A percentile compares a stretch with the other conserved stretches of the same genome.
These are phyloP conservation scores for Drosophila simulans DNA, from an alignment of 1,140 invertebrate species.

Conservation along the genomic window DNA sequence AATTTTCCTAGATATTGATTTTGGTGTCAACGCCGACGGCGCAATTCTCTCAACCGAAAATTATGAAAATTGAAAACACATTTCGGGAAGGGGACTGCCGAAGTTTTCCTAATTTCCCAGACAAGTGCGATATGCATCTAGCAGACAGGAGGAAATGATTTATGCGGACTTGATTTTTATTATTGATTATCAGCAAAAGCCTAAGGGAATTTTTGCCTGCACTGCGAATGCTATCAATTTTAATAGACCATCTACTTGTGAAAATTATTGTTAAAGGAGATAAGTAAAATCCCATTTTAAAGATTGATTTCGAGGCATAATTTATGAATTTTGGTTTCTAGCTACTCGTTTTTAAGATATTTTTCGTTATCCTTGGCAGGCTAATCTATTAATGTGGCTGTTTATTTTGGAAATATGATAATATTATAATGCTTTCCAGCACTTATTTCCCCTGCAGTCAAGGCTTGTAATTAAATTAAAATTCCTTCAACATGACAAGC, in stretches of 20 bases:
- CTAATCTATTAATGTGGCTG: slow-evolving; percentile 68
- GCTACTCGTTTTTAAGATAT: too few species aligned
- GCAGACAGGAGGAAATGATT: slow-evolving; percentile 67
- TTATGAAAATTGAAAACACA: slow-evolving; percentile 78
- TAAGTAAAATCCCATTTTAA: not conserved
- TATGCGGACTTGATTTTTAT: slow-evolving; percentile 63
- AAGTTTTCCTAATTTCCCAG: slow-evolving; percentile 41
- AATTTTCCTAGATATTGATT: slow-evolving; percentile 72
- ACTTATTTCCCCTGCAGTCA: not conserved
- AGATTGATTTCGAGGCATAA: too few species aligned
- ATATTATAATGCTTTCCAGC: not conserved
- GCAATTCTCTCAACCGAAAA: slow-evolving; percentile 63
- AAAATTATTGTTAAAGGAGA: not conserved
- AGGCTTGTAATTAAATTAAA: slow-evolving; percentile 78
- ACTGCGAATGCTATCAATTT: not conserved
- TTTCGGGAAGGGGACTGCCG: slow-evolving; percentile 11
- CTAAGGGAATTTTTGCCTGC: not conserved
- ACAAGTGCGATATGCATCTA: slow-evolving; percentile 59
- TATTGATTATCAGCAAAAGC: slow-evolving; percentile 67
- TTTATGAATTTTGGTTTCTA: too few species aligned
- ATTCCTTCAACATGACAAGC: slow-evolving; percentile 77
- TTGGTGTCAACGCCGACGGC: slow-evolving; percentile 59
- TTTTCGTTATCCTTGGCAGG: slow-evolving; percentile 8
- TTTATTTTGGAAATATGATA: slow-evolving; percentile 31
- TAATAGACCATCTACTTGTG: too few species aligned